A percentile compares a stretch with the other conserved stretches of the same genome.
Evolutionary conservation across 2,113 vertebrate genomes (phyloP).

Genomic region (Bubo bubo): DNA sequence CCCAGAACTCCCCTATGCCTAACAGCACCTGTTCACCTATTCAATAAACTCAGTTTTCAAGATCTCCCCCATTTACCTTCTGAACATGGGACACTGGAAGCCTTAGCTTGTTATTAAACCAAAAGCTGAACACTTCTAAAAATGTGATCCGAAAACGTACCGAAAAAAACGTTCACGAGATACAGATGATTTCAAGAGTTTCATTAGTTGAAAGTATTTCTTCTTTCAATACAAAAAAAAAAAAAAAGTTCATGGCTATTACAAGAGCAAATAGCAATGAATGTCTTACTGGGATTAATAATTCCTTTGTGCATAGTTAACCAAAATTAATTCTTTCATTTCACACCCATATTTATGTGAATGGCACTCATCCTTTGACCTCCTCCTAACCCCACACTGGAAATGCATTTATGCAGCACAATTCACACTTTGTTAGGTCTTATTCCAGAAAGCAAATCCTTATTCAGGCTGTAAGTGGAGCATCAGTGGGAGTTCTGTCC

Average conservation of each 20-base stretch:
- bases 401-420: constrained; percentile 39
- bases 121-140: background rate
- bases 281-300: background rate
- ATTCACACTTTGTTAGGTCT: constrained; percentile 50
- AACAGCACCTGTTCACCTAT: background rate
- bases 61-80: background rate
- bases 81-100: background rate
- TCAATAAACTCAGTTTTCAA: background rate
- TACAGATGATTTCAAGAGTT: background rate
- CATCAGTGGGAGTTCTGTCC: background rate
- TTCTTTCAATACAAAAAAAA: background rate
- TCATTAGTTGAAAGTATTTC: background rate
- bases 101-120: background rate
- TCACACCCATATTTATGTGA: constrained; percentile 44
- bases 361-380: constrained; percentile 49
- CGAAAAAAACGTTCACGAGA: background rate
- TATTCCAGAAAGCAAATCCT: constrained; percentile 46
- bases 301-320: background rate
- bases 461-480: background rate
- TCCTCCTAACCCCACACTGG: background rate
- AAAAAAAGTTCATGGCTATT: background rate
- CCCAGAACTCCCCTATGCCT: background rate
- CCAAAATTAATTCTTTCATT: background rate
- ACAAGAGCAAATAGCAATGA: background rate
- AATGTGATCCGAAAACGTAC: background rate